These are phyloP conservation scores for Galendromus occidentalis DNA, from an alignment of 1,140 invertebrate species.

Conservation along the genomic window DNA sequence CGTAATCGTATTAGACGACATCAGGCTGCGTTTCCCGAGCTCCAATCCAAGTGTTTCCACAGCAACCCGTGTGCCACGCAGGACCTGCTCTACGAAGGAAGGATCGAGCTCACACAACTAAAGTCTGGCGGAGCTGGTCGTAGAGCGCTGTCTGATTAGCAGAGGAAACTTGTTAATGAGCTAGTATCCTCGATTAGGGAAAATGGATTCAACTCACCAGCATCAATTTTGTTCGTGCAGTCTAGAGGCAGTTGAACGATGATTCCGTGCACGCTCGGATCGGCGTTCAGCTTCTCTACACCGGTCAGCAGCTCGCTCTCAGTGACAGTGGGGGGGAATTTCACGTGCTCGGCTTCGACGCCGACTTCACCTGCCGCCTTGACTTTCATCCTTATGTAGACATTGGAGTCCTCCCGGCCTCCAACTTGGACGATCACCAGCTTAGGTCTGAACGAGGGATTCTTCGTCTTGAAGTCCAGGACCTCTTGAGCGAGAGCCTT, in stretches of 20 bases:
- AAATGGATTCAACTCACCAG: neutral
- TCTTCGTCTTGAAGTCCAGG: neutral
- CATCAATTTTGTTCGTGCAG: neutral
- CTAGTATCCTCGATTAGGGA: too few relatives aligned
- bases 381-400: constrained; percentile 92
- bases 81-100: too few relatives aligned
- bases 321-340: constrained; percentile 57
- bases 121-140: too few relatives aligned
- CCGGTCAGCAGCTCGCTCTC: constrained; percentile 54
- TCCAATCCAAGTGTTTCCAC: too few relatives aligned
- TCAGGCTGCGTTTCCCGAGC: too few relatives aligned
- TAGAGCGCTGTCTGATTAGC: too few relatives aligned
- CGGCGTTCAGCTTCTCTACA: constrained; percentile 56
- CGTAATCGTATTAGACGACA: too few relatives aligned
- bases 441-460: neutral
- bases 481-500: constrained; percentile 12
- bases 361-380: constrained; percentile 79
- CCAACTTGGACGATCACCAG: constrained; percentile 44
- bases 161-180: too few relatives aligned
- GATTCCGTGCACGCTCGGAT: constrained; percentile 71
- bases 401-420: constrained; percentile 88
- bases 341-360: constrained; percentile 55
- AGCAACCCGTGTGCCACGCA: too few relatives aligned
- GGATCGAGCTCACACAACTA: too few relatives aligned
- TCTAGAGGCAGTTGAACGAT: constrained; percentile 44